A percentile compares a stretch with the other conserved stretches of the same genome.
Evolutionary conservation across 2,797 vertebrate genomes (phyloP).

Genomic region (Sylvia borin): DNA sequence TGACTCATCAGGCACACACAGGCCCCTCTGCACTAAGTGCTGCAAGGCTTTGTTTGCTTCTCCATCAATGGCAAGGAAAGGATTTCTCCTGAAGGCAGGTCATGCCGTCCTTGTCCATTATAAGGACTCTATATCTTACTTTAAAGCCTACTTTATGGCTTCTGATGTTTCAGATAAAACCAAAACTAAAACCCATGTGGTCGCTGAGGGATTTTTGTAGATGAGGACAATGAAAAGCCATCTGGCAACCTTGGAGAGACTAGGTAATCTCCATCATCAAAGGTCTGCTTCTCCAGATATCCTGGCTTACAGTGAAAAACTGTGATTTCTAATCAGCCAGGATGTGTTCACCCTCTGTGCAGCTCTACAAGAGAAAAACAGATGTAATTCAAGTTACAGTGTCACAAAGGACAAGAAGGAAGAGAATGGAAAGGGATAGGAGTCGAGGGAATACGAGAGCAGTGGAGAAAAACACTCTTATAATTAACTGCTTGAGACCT

Average conservation of each 20-base stretch:
- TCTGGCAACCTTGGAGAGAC: not conserved
- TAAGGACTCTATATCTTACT: not conserved
- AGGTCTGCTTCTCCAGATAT: not conserved
- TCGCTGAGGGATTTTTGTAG: not conserved
- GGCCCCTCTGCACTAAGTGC: not conserved
- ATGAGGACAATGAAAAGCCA: not conserved
- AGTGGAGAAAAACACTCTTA: not conserved
- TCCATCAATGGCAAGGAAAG: not conserved
- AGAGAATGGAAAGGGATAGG: not conserved
- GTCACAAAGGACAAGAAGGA: not conserved
- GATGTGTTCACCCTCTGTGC: not conserved
- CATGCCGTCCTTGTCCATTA: not conserved
- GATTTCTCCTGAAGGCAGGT: not conserved
- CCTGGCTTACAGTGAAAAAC: not conserved
- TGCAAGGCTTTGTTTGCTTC: not conserved
- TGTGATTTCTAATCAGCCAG: not conserved
- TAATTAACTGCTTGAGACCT: not conserved
- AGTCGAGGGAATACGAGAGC: rapidly evolving
- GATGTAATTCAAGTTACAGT: not conserved
- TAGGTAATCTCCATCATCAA: not conserved
- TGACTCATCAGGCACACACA: rapidly evolving
- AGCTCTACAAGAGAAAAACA: not conserved
- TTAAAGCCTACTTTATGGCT: not conserved
- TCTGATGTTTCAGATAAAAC: not conserved
- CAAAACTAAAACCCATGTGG: not conserved